Evolutionary conservation across 2,113 vertebrate genomes (phyloP).

Genomic region (Mustela lutreola): DNA sequence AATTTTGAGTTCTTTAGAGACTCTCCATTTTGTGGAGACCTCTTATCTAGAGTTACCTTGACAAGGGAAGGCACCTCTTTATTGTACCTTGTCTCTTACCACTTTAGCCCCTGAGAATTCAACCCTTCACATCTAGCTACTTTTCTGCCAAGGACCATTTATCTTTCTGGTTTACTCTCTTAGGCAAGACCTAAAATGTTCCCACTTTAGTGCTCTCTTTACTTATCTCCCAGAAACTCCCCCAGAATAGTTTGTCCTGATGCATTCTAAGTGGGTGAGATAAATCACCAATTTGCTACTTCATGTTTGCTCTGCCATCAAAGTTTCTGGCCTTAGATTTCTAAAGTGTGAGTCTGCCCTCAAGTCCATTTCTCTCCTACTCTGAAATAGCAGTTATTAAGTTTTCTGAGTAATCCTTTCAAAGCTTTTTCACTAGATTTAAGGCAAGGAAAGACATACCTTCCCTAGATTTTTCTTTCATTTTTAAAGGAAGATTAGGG

Average conservation of each 20-base stretch:
- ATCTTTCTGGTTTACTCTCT: background rate
- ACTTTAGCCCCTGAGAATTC: background rate
- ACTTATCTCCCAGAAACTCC: background rate
- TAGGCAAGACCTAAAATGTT: background rate
- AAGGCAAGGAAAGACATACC: background rate
- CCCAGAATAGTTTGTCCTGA: background rate
- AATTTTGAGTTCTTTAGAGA: background rate
- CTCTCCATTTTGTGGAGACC: background rate
- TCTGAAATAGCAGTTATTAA: slow-evolving; percentile 43
- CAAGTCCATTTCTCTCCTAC: background rate
- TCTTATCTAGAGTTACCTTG: background rate
- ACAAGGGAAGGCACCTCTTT: background rate
- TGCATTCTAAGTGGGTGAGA: background rate
- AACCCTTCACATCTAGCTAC: background rate
- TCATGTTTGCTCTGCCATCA: background rate
- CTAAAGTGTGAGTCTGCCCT: background rate
- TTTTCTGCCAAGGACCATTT: background rate
- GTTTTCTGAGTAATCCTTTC: background rate
- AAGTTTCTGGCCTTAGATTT: slow-evolving; percentile 37
- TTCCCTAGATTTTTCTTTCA: background rate
- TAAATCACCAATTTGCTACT: background rate
- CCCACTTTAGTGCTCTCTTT: background rate
- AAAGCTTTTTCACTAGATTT: slow-evolving; percentile 33
- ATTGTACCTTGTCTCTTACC: background rate
- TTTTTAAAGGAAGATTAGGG: background rate